phyloP scores from a whole-genome alignment of 53 echinoderm and acorn worm species.

The Holothuria leucospilota region DNA sequence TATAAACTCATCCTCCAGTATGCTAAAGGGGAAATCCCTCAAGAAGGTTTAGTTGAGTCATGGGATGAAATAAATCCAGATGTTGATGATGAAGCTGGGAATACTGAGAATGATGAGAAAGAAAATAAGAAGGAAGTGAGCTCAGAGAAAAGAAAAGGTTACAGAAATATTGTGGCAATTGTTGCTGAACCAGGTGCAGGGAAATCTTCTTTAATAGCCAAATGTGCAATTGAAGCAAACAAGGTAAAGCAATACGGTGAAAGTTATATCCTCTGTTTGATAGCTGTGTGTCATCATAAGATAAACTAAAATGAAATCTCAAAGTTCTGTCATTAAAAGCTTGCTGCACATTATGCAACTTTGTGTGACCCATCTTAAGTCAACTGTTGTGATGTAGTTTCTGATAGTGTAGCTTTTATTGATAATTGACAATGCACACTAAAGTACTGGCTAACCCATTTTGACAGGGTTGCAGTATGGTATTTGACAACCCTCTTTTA shows the following conservation, averaged over 20 bases:
- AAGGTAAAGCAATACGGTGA: conserved; percentile 61
- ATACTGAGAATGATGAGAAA: not conserved
- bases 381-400: no score
- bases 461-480: no score
- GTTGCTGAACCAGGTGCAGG: conserved; percentile 90
- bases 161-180: conserved; percentile 63
- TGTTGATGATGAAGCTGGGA: not conserved
- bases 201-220: conserved; percentile 90
- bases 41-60: conserved; percentile 5
- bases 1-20: conserved; percentile 66
- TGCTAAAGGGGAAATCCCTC: conserved; percentile 54
- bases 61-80: conserved; percentile 25
- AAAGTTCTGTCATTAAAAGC: no score
- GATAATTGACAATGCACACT: no score
- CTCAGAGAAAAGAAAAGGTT: not conserved
- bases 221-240: conserved; percentile 78
- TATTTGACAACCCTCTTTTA: no score
- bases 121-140: conserved; percentile 20
- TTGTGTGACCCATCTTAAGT: no score
- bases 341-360: no score
- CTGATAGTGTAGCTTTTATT: no score
- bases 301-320: no score
- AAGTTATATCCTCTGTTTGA: no score
- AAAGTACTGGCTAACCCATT: no score
- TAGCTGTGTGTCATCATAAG: no score